Evolutionary conservation across 2,113 vertebrate genomes (phyloP).

Genomic region (Chrysochloris asiatica): DNA sequence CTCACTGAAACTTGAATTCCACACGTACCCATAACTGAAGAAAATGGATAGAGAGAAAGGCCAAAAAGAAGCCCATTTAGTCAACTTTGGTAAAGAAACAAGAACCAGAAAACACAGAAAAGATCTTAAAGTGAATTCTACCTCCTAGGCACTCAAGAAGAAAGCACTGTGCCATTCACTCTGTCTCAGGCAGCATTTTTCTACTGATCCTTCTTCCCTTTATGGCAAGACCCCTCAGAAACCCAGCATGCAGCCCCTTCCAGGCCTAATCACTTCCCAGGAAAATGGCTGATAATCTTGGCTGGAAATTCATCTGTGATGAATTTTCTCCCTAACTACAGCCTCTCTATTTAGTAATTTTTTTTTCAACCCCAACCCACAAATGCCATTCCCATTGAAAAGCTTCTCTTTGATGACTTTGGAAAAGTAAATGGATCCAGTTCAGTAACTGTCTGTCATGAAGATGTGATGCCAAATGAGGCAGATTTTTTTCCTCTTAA

Average conservation of each 20-base stretch:
- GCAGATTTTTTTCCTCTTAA: slow-evolving; percentile 60
- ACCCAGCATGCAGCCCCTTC: background rate
- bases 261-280: background rate
- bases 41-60: background rate
- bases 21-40: background rate
- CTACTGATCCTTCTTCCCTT: background rate
- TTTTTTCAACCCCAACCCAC: background rate
- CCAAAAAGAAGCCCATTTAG: background rate
- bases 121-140: background rate
- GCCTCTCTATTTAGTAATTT: background rate
- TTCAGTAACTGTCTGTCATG: slow-evolving; percentile 30
- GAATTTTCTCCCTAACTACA: background rate
- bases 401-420: slow-evolving; percentile 36
- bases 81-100: background rate
- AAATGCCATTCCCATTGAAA: background rate
- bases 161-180: background rate
- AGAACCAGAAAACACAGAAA: background rate
- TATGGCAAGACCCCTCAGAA: background rate
- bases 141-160: background rate
- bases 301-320: background rate
- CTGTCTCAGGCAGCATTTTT: background rate
- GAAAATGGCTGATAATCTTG: background rate
- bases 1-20: background rate
- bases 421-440: slow-evolving; percentile 44
- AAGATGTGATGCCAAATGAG: slow-evolving; percentile 64